phyloP scores from a whole-genome alignment of 1,140 invertebrate genomes.

The Drosophila yakuba region DNA sequence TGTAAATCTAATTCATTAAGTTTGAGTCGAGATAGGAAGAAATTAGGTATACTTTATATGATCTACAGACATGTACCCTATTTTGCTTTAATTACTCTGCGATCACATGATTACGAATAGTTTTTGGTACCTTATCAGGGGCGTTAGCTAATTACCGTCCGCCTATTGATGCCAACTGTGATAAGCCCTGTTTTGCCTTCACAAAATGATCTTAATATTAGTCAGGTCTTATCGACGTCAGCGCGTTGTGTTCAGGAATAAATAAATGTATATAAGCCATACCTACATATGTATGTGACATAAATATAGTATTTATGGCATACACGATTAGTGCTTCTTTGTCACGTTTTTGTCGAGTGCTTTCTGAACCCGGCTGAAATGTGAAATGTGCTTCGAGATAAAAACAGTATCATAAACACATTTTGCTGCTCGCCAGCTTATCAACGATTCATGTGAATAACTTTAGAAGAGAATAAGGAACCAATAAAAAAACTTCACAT shows the following conservation, averaged over 20 bases:
- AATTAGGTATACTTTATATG: no score
- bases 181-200: conserved; percentile 42
- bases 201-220: conserved; percentile 36
- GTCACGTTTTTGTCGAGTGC: conserved; percentile 66
- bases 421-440: neutral
- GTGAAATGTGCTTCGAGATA: conserved; percentile 2
- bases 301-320: conserved; percentile 25
- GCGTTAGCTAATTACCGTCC: conserved; percentile 29
- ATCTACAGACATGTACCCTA: no score
- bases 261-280: conserved; percentile 15
- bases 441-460: neutral
- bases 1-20: neutral
- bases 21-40: no score
- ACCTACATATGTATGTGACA: conserved; percentile 9
- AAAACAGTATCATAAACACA: conserved; percentile 8
- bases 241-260: neutral
- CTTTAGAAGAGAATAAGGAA: neutral
- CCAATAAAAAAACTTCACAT: neutral
- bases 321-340: conserved; percentile 35
- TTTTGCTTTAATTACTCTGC: neutral
- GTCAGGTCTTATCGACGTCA: conserved; percentile 38
- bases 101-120: conserved; percentile 8
- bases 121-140: conserved; percentile 24
- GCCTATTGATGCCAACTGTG: conserved; percentile 24
- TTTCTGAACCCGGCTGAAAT: conserved; percentile 25